Percentiles rank a stretch among this genome's conserved stretches.
phyloP scores from a whole-genome alignment of 2,797 vertebrate species.

The Meda fulgida region DNA sequence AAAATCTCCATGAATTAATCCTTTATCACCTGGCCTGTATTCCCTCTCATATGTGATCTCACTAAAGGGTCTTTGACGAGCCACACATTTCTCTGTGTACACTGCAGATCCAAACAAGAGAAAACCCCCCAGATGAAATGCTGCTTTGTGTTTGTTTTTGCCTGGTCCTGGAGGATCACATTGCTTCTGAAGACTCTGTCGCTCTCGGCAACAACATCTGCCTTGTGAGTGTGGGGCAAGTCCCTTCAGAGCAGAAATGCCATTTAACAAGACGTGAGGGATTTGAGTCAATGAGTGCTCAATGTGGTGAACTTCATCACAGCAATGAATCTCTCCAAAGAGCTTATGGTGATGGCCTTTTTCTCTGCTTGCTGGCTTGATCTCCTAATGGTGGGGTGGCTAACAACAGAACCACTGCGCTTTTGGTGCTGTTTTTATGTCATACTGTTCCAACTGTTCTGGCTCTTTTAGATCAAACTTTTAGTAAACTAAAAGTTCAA shows the following conservation, averaged over 20 bases:
- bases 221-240: constrained; percentile 78
- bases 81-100: constrained; percentile 51
- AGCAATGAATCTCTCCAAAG: constrained; percentile 72
- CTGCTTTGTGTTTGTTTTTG: constrained; percentile 70
- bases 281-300: constrained; percentile 78
- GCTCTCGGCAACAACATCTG: constrained; percentile 79
- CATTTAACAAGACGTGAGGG: constrained; percentile 85
- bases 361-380: constrained; percentile 11
- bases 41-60: constrained; percentile 51
- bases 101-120: constrained; percentile 62
- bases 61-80: constrained; percentile 59
- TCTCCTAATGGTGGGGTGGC: constrained; percentile 12
- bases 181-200: constrained; percentile 76
- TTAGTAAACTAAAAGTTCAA: not conserved
- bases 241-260: constrained; percentile 77
- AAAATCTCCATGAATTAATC: constrained; percentile 48
- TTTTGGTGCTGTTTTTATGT: constrained; percentile 19
- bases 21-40: constrained; percentile 52
- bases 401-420: not conserved
- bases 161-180: constrained; percentile 78
- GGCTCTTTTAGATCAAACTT: no score
- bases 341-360: constrained; percentile 58
- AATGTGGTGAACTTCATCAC: constrained; percentile 68
- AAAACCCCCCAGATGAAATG: constrained; percentile 60
- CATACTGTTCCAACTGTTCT: not conserved